These are phyloP conservation scores for Siphamia tubifer DNA, from an alignment of 2,113 vertebrate genomes.

Conservation along the genomic window DNA sequence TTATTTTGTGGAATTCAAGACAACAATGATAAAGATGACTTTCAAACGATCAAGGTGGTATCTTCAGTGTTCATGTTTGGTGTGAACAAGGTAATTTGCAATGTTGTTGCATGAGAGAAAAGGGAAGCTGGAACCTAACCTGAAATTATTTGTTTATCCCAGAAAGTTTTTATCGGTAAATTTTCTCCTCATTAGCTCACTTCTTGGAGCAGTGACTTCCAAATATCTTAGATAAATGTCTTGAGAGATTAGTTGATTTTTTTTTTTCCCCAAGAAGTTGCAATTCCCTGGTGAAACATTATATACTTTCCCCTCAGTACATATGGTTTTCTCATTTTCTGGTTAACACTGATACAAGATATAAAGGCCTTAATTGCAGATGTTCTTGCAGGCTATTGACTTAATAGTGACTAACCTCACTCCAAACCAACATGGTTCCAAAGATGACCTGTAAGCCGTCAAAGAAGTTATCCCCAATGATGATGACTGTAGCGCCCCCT, in stretches of 20 bases:
- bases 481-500: constrained; percentile 96
- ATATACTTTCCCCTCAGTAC: not conserved
- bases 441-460: constrained; percentile 98
- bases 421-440: constrained; percentile 98
- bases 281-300: not conserved
- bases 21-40: not conserved
- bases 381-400: not conserved
- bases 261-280: not conserved
- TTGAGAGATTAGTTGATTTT: no score
- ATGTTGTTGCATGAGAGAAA: not conserved
- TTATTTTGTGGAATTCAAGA: not conserved
- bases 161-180: not conserved
- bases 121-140: not conserved
- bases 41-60: not conserved
- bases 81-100: not conserved
- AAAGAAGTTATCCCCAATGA: constrained; percentile 99
- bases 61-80: not conserved
- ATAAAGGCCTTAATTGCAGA: not conserved
- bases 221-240: no score
- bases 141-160: no score
- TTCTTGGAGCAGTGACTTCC: no score
- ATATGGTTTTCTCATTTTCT: no score
- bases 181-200: no score
- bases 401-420: constrained; percentile 91
- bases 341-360: not conserved